phyloP scores from a whole-genome alignment of 2,888 invertebrate genomes.

The Coleophora flavipennella region DNA sequence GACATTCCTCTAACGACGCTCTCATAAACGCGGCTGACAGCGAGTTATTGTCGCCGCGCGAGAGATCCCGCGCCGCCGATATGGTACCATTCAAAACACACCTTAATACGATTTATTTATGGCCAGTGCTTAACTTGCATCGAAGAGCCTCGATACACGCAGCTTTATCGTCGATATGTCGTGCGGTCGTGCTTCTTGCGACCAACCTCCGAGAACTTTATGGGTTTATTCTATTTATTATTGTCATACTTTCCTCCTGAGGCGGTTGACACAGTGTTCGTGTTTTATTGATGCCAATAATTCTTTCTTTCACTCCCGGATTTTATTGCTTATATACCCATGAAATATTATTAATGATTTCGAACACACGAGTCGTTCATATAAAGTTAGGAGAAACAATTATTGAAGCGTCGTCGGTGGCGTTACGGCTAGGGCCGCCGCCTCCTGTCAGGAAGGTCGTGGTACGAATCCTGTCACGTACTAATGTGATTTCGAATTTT shows the following conservation, averaged over 20 bases:
- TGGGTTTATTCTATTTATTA: slow-evolving; percentile 48
- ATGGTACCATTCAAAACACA: slow-evolving; percentile 49
- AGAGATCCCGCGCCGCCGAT: slow-evolving; percentile 49
- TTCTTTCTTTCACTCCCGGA: slow-evolving; percentile 45
- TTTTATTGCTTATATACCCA: slow-evolving; percentile 32
- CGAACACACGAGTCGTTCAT: not conserved
- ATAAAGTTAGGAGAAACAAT: too few relatives aligned
- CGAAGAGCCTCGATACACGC: slow-evolving; percentile 33
- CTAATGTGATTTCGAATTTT: too few relatives aligned
- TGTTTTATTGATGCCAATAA: slow-evolving; percentile 50
- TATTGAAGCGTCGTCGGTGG: too few relatives aligned
- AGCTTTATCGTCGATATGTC: slow-evolving; percentile 36
- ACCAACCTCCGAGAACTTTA: slow-evolving; percentile 41
- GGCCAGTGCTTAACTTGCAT: slow-evolving; percentile 44
- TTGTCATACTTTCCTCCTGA: slow-evolving; percentile 39
- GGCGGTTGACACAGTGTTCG: slow-evolving; percentile 40
- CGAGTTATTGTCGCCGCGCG: slow-evolving; percentile 50
- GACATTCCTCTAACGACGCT: slow-evolving; percentile 39
- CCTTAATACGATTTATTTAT: slow-evolving; percentile 65
- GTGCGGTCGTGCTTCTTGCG: slow-evolving; percentile 19
- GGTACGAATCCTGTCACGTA: slow-evolving; percentile 19
- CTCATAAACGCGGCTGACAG: slow-evolving; percentile 49
- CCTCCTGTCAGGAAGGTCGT: slow-evolving; percentile 12
- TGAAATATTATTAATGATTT: slow-evolving; percentile 30
- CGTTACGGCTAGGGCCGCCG: too few relatives aligned